These are phyloP conservation scores for Charina bottae DNA, from an alignment of 2,113 vertebrate species.

Conservation along the genomic window DNA sequence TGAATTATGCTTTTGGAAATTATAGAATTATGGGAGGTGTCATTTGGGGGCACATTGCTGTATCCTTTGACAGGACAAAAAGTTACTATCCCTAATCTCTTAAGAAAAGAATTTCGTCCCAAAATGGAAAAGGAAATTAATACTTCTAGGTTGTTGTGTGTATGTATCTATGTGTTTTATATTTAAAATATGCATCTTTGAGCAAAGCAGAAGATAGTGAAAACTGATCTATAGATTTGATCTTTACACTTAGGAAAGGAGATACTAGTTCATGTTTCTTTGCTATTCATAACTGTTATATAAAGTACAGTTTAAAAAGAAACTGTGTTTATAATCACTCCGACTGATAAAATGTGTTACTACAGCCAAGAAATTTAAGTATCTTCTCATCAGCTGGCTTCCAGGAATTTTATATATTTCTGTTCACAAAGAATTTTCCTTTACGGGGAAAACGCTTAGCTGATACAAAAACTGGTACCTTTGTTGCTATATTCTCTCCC, in stretches of 20 bases:
- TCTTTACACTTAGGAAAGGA: conserved; percentile 25
- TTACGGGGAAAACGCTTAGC: neutral
- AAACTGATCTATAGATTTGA: conserved; percentile 4
- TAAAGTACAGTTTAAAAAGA: neutral
- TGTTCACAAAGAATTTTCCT: neutral
- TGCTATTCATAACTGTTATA: neutral
- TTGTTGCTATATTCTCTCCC: neutral
- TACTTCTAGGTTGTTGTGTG: neutral
- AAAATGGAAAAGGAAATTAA: too few species aligned
- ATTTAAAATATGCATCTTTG: conserved; percentile 22
- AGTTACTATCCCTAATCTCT: too few species aligned
- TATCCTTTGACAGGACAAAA: neutral
- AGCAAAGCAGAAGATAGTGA: neutral
- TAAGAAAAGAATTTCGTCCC: too few species aligned
- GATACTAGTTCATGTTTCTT: conserved; percentile 2
- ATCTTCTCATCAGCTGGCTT: neutral
- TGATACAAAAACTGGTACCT: neutral
- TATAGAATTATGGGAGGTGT: neutral
- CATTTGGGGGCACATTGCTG: neutral
- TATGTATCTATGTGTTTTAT: neutral
- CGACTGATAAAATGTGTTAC: neutral
- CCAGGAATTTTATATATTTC: neutral
- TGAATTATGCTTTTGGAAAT: neutral
- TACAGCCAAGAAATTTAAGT: neutral
- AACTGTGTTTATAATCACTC: neutral